Percentiles rank a stretch among this genome's conserved stretches.
Conservation (phyloP, 2,888 invertebrate genomes). For the Drosophila testacea region DNA sequence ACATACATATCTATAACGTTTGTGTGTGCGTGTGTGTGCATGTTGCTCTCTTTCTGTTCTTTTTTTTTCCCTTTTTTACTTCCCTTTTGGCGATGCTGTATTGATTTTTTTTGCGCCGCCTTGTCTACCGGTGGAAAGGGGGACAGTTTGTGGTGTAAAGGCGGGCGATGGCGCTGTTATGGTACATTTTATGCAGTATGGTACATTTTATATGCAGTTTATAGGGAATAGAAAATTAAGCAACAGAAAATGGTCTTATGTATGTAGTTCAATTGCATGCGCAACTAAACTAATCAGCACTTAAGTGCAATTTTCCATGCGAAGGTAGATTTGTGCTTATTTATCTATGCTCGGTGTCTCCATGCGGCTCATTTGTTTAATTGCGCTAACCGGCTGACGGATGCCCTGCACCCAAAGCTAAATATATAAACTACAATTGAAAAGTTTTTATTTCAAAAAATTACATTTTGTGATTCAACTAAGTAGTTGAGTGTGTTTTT, state of each 20-base stretch:
- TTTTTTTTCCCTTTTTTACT: slow-evolving; percentile 55
- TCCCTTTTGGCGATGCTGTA: slow-evolving; percentile 73
- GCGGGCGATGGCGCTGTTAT: slow-evolving; percentile 34
- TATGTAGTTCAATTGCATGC: slow-evolving; percentile 28
- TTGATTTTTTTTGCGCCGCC: slow-evolving; percentile 67
- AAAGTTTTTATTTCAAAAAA: background rate
- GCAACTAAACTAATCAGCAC: slow-evolving; percentile 49
- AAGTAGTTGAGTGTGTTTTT: background rate
- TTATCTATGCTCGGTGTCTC: slow-evolving; percentile 5
- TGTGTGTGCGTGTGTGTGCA: slow-evolving; percentile 23
- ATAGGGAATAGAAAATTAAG: slow-evolving; percentile 30
- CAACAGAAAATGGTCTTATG: slow-evolving; percentile 21
- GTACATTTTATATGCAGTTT: slow-evolving; percentile 40
- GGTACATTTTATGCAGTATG: slow-evolving; percentile 33
- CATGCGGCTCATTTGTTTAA: slow-evolving; percentile 4
- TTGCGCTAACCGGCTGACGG: slow-evolving; percentile 1
- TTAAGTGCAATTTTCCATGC: slow-evolving; percentile 43
- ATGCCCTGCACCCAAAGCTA: slow-evolving; percentile 3
- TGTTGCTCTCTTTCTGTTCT: slow-evolving; percentile 60
- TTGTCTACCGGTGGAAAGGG: slow-evolving; percentile 8
- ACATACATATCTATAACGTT: slow-evolving; percentile 35
- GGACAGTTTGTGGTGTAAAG: background rate
- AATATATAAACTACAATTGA: slow-evolving; percentile 4
- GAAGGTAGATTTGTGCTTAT: slow-evolving; percentile 30
- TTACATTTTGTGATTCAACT: background rate